A percentile compares a stretch with the other conserved stretches of the same genome.
phyloP scores from a whole-genome alignment of 2,888 invertebrate genomes.

The Lasiommata megera region DNA sequence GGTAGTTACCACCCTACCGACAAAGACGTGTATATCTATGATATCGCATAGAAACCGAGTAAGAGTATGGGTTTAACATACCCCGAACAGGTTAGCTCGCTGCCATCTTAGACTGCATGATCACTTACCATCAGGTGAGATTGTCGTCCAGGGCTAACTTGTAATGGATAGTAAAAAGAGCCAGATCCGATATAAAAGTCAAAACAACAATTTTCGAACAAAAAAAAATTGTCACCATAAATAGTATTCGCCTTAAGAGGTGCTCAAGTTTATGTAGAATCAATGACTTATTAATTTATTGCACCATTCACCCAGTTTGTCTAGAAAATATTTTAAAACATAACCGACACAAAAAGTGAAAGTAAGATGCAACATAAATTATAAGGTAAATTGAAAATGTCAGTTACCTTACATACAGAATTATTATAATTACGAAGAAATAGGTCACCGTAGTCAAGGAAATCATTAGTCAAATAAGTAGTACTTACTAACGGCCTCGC shows the following conservation, averaged over 20 bases:
- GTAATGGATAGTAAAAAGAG: too few relatives aligned
- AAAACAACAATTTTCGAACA: not conserved
- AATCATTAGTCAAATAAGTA: not conserved
- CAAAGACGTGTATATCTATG: too few relatives aligned
- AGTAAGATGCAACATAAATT: slow-evolving; percentile 13
- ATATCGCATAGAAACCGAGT: too few relatives aligned
- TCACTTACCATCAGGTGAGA: too few relatives aligned
- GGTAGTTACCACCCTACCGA: too few relatives aligned
- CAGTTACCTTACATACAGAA: not conserved
- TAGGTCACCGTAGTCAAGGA: not conserved
- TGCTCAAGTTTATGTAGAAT: not conserved
- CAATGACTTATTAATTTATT: slow-evolving; percentile 16
- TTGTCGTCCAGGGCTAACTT: too few relatives aligned
- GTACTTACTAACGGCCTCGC: too few relatives aligned
- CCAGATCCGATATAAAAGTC: not conserved
- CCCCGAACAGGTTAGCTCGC: too few relatives aligned
- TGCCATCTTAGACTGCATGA: too few relatives aligned
- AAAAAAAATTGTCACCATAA: not conserved
- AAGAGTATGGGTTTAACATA: too few relatives aligned
- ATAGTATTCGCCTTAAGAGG: not conserved
- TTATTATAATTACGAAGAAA: slow-evolving; percentile 3
- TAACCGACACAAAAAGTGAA: slow-evolving; percentile 12
- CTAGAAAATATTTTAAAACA: slow-evolving; percentile 9
- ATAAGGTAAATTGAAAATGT: slow-evolving; percentile 4
- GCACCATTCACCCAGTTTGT: slow-evolving; percentile 20